Base-by-base conservation (phyloP, 1,140 invertebrate genomes). In the Reticulitermes speratus region DNA sequence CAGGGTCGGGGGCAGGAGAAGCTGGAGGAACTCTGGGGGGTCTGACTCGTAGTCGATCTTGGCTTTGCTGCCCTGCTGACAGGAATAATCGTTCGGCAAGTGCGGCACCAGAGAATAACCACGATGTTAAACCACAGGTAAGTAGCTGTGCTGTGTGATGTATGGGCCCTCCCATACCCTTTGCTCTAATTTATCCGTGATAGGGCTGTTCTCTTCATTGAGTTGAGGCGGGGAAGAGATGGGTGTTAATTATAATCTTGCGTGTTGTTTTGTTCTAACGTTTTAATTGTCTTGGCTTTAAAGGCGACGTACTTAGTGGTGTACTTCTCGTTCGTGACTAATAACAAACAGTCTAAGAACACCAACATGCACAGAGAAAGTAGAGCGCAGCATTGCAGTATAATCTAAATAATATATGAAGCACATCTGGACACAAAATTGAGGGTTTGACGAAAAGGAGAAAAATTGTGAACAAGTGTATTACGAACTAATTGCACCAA, bases 31-130 rank as follows among this genome's bases (percentile, higher is more conserved):
- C 82, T 7, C 44, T 86, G 85, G 85, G 65, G 75, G 85, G 84
- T 16, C 85, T 86, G 11, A 86, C 85, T 59, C 55, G 85, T 7
- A 69, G 52, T 75, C 88, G 90, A 86, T 89, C 90, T 85, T 90
- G 89, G 90, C 88, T 90, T 14, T 90, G 89, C 86, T 90, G 90
- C 85, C 89, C 89, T 9, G 87, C 83, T 59, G 89, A 89, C 87
- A 87, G 87, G 52, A 84, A 88, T 65, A 81, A 81, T 55, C 85
- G 85, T 2, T 65, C 85, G 25, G 21, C 84, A 38, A 30, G 25
- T 25, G 16, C 84, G n/a, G 84, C 84, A 25, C 32, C 85, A 21
- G 85, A 69, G n/a, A 75, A 14, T 75, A 30, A 30, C 85, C 25
- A 86, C 85, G 85, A 75, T 45, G 85, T 14, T 11, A 81, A 65